Evolutionary conservation across 2,797 vertebrate genomes (phyloP), one percentile per base, ranked within the genome.

Genomic region (Myiotriccus ornatus): DNA sequence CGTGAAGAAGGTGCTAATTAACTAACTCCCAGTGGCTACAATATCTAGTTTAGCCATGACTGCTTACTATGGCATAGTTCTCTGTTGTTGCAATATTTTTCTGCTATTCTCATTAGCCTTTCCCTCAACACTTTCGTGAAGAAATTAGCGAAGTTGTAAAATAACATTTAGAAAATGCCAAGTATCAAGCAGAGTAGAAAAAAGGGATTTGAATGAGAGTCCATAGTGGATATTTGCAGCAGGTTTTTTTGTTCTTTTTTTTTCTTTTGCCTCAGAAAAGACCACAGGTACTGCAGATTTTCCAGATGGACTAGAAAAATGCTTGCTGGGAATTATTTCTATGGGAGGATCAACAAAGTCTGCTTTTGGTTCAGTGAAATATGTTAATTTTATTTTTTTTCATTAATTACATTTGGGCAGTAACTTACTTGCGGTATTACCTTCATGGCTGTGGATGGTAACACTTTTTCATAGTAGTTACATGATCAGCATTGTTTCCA

Each of bases 181-280:
- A 93, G 11, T 87, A 85, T 80, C 6, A n/a, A 79, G 59, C 14
- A 62, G 35, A 76, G 39, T 37, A 62, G 39, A 47, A 87, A 49
- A 24, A 49, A 91, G 27, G 53, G 28, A 73, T 73, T 65, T 65
- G 39, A 73, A 14, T 79, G 53, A 69, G 18, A 82, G 7, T 13
- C 2, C 22, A 30, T 49, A 50, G 22, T 69, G 18, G n/a, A 22
- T 70, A 69, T 62, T 85, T 80, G 37, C 50, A 47, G 25, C 10
- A 3, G 2, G 1, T 2, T 10, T 49, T 44, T 60, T 55, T 6
- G 17, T 44, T 70, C 37, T 5, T 2, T 60, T 52, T 6, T 0
- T 1, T 1, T 6, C 18, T 83, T 75, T 46, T 73, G 6, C 43
- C 59, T 68, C 35, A 44, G 41, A 44, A 79, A 59, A 79, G 46